Evolutionary conservation across 2,113 vertebrate species (phyloP).

Genomic region (Andinoacara biseriatus): DNA sequence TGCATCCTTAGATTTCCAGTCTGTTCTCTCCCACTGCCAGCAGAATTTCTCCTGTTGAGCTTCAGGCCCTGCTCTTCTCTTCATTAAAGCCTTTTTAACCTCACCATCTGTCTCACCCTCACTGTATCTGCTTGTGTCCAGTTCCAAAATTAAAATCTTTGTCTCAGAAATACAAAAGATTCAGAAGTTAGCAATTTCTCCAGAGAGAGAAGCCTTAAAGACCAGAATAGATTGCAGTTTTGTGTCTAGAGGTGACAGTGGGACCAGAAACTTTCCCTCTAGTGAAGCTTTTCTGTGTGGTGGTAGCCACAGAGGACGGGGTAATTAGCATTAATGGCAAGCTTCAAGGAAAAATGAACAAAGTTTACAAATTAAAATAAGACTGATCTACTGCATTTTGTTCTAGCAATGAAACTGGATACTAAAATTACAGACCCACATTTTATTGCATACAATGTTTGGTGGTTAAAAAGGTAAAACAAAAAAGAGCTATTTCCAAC

Average conservation of each 20-base stretch:
- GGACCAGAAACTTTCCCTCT: not conserved
- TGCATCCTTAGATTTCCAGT: not conserved
- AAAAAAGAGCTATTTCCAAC: too few relatives aligned
- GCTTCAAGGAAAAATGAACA: too few relatives aligned
- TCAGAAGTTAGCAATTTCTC: not conserved
- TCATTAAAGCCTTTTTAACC: slow-evolving; percentile 39
- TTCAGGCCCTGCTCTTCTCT: not conserved
- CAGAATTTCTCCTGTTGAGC: slow-evolving; percentile 12
- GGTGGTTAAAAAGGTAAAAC: too few relatives aligned
- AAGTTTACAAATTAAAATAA: too few relatives aligned
- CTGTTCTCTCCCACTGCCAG: slow-evolving; percentile 2
- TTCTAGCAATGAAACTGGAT: too few relatives aligned
- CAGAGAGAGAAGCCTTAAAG: not conserved
- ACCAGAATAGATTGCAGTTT: not conserved
- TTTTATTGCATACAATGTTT: too few relatives aligned
- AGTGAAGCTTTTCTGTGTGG: not conserved
- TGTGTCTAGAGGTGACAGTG: fast-evolving
- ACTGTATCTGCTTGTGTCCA: slow-evolving; percentile 2
- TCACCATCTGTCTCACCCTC: slow-evolving; percentile 19
- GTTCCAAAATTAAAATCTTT: slow-evolving; percentile 8
- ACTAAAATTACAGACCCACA: too few relatives aligned
- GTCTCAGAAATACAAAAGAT: not conserved
- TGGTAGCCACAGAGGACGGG: not conserved
- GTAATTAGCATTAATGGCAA: too few relatives aligned
- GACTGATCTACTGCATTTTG: too few relatives aligned